phyloP scores from a whole-genome alignment of 2,113 vertebrate species.

The Sylvia atricapilla region DNA sequence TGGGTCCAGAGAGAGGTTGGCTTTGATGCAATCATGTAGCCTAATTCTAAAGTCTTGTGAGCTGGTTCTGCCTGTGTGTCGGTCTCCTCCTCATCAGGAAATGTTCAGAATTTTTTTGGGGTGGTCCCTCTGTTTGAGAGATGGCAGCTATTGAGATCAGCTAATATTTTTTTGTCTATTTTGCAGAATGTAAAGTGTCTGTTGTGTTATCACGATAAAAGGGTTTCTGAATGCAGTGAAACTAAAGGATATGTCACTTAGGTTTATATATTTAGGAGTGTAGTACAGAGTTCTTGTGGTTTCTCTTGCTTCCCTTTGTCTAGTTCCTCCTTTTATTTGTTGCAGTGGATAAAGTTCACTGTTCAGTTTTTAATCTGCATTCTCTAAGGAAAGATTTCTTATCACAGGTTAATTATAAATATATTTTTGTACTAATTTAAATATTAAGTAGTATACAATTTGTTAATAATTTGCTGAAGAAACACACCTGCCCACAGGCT shows the following conservation, averaged over 20 bases:
- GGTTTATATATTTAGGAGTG: not conserved
- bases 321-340: not conserved
- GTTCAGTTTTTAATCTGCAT: not conserved
- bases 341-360: not conserved
- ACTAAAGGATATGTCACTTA: not conserved
- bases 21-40: not conserved
- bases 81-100: not conserved
- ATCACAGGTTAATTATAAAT: not conserved
- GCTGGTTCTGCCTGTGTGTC: rapidly evolving
- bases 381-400: not conserved
- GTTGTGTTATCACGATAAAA: not conserved
- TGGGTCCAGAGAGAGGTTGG: not conserved
- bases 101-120: not conserved
- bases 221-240: not conserved
- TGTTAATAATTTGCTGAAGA: not conserved
- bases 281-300: not conserved
- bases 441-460: not conserved
- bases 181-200: not conserved
- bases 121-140: not conserved
- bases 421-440: not conserved
- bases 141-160: not conserved
- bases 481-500: not conserved
- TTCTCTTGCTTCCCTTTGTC: not conserved
- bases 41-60: not conserved
- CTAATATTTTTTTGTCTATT: not conserved